Evolutionary conservation across 2,888 invertebrate species (phyloP), one percentile per base, ranked within the genome.

Genomic region (Hypomecis atomaria): DNA sequence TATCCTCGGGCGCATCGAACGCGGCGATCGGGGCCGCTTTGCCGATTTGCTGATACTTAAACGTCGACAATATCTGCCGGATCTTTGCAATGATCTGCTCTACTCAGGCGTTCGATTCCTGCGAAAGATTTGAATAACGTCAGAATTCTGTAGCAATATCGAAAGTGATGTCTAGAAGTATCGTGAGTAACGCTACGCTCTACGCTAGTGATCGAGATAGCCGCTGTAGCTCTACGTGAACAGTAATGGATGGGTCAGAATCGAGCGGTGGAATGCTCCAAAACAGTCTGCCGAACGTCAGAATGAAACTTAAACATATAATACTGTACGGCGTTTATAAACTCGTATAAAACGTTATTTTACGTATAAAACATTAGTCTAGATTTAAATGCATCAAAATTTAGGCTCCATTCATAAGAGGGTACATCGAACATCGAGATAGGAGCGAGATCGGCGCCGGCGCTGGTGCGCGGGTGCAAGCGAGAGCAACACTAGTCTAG

Each of bases 51-150:
- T 95, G 94, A 90, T 94, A 94, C 88, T 94, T 94, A 93, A 95
- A 95, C 93, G 95, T 95, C 88, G 95, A 94, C 93, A 96, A 94
- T 94, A 95, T 94, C 94, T 95, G 94, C 93, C 95, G 95, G 94
- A 96, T 95, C 94, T 95, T 96, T 95, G 95, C 95, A 95, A 95
- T 95, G 94, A 96, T 96, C 95, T 95, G 95, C 95, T 96, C 95
- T 94, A 96, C 96, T 96, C 96, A 96, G 96, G 96, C 96, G 94
- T 96, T 96, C 92, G 96, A 96, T 93, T 96, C 96, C 96, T 96
- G 92, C 78, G 94, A 94, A 88, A 89, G 84, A 89, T 89, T 89
- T 85, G 77, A 87, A 91, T 86, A 81, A 78, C 85, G 85, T 89
- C 86, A 88, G 77, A 83, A 82, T 82, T 83, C 79, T 84, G 84